Percentiles rank a stretch among this genome's conserved stretches.
phyloP scores from a whole-genome alignment of 2,888 invertebrate genomes.

The Artemia sp. region DNA sequence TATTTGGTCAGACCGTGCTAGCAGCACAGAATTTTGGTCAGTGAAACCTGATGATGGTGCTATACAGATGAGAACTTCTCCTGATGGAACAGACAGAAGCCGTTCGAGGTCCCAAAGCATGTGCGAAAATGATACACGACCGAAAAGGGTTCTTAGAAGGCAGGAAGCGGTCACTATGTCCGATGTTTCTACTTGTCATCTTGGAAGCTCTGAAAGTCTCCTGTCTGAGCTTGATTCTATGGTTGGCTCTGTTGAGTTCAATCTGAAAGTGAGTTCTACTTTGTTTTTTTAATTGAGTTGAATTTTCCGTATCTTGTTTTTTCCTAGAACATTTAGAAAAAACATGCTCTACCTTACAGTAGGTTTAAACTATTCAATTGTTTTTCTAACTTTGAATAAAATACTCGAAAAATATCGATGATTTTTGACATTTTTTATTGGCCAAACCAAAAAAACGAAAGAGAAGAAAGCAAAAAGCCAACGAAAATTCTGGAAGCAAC shows the following conservation, averaged over 20 bases:
- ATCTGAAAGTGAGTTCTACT: neutral
- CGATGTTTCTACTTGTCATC: neutral
- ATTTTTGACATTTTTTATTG: no score
- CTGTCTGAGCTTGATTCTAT: slow-evolving; percentile 5
- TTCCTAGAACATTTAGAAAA: no score
- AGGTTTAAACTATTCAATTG: no score
- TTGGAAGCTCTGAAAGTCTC: slow-evolving; percentile 8
- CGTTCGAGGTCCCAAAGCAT: neutral
- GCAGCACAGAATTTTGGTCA: neutral
- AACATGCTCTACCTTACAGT: no score
- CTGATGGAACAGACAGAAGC: neutral
- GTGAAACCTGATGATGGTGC: slow-evolving; percentile 2
- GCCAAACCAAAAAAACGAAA: no score
- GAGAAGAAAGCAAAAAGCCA: no score
- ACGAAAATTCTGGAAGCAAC: no score
- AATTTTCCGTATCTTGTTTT: no score
- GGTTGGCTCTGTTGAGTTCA: slow-evolving; percentile 8
- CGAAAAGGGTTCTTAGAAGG: neutral
- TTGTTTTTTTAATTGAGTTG: no score
- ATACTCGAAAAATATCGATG: no score
- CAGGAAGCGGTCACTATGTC: neutral
- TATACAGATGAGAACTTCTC: neutral
- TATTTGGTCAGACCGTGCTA: neutral
- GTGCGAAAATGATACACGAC: slow-evolving; percentile 6
- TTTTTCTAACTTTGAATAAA: no score